These are phyloP conservation scores for Diceros bicornis DNA, from an alignment of 2,797 vertebrate genomes.

Conservation along the genomic window DNA sequence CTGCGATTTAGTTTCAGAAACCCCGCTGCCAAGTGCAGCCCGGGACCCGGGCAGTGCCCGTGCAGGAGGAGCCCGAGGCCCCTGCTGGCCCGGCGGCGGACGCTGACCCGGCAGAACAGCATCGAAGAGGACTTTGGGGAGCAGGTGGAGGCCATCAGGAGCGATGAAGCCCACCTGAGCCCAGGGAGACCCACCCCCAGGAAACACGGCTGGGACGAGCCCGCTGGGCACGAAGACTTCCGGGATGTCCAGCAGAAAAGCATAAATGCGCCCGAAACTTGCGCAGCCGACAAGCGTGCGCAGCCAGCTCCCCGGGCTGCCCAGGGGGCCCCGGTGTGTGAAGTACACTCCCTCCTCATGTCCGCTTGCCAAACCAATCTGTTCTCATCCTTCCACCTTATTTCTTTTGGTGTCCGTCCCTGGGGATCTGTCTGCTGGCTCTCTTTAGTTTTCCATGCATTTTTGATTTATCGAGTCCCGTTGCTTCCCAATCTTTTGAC, in stretches of 20 bases:
- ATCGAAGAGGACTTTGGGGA: constrained; percentile 95
- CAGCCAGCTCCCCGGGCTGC: constrained; percentile 91
- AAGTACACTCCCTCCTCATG: constrained; percentile 88
- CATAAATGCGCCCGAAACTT: constrained; percentile 89
- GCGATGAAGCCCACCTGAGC: constrained; percentile 87
- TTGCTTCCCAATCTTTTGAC: constrained; percentile 81
- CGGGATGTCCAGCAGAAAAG: constrained; percentile 93
- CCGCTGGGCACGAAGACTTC: constrained; percentile 89
- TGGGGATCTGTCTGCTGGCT: constrained; percentile 76
- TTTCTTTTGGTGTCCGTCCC: constrained; percentile 86
- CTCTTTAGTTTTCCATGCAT: constrained; percentile 36
- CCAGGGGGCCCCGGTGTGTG: constrained; percentile 96
- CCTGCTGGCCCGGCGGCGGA: constrained; percentile 93
- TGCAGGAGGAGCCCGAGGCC: constrained; percentile 90
- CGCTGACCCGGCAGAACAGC: constrained; percentile 95
- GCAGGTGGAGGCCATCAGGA: constrained; percentile 88
- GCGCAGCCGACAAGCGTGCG: constrained; percentile 91
- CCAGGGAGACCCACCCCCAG: constrained; percentile 81
- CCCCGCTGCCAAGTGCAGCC: constrained; percentile 73
- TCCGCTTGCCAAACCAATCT: constrained; percentile 94
- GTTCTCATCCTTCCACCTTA: constrained; percentile 86
- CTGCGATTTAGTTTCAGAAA: constrained; percentile 89
- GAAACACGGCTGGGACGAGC: constrained; percentile 89
- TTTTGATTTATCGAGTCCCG: constrained; percentile 86
- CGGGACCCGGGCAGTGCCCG: constrained; percentile 88